Percentiles rank a stretch among this genome's conserved stretches.
Evolutionary conservation across 2,888 invertebrate species (phyloP).

Genomic region (Sepiola atlantica): DNA sequence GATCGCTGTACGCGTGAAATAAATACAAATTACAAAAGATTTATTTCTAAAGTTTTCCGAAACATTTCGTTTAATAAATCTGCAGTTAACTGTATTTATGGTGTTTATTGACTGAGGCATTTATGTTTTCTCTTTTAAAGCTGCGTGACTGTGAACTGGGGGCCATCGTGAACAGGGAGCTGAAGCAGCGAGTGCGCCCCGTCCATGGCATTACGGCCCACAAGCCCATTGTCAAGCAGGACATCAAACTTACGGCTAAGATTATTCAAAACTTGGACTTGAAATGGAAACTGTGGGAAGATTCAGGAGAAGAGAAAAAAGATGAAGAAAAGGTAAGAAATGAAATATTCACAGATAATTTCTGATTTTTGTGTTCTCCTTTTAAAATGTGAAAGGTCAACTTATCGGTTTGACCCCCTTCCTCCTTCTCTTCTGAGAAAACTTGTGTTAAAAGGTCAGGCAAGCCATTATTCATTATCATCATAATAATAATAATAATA

Average conservation of each 20-base stretch:
- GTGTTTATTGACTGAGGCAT: too few species aligned
- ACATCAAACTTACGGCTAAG: slow-evolving; percentile 92
- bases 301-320: slow-evolving; percentile 69
- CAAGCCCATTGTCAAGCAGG: slow-evolving; percentile 82
- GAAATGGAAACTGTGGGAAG: slow-evolving; percentile 86
- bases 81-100: too few species aligned
- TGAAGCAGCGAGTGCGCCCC: slow-evolving; percentile 93
- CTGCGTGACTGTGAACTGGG: slow-evolving; percentile 92
- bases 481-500: too few species aligned
- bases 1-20: not conserved
- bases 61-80: too few species aligned
- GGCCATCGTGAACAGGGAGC: slow-evolving; percentile 96
- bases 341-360: too few species aligned
- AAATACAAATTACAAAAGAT: not conserved
- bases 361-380: too few species aligned
- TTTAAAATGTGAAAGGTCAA: too few species aligned
- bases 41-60: too few species aligned
- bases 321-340: slow-evolving; percentile 66
- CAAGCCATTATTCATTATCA: too few species aligned
- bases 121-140: slow-evolving; percentile 74
- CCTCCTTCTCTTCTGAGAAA: too few species aligned
- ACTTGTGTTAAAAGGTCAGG: too few species aligned
- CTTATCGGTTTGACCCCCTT: too few species aligned
- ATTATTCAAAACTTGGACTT: slow-evolving; percentile 92
- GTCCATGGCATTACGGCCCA: slow-evolving; percentile 73